Percentiles rank a stretch among this genome's conserved stretches.
phyloP scores from a whole-genome alignment of 2,113 vertebrate genomes.

The Lanius ludovicianus region DNA sequence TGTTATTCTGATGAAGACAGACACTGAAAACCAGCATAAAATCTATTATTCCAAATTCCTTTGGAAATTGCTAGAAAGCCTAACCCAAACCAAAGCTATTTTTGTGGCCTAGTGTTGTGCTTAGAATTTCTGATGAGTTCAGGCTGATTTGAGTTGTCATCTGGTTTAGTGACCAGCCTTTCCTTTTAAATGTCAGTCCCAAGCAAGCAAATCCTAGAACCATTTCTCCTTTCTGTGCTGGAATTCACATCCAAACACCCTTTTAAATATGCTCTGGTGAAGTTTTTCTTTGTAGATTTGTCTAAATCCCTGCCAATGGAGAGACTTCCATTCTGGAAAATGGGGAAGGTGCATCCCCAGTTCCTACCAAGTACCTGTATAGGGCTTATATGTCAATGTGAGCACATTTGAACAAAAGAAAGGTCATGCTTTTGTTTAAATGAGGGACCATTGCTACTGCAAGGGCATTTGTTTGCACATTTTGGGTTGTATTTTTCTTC shows the following conservation, averaged over 20 bases:
- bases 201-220: not conserved
- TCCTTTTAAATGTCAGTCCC: not conserved
- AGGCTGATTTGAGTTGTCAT: not conserved
- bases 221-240: not conserved
- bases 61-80: not conserved
- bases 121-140: not conserved
- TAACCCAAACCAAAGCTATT: not conserved
- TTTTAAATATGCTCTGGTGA: not conserved
- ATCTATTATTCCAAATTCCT: not conserved
- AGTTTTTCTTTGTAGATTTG: not conserved
- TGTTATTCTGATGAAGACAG: not conserved
- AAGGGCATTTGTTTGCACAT: not conserved
- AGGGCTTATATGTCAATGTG: accelerated
- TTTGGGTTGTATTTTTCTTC: not conserved
- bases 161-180: not conserved
- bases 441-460: not conserved
- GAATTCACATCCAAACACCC: not conserved
- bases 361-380: not conserved
- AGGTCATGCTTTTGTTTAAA: not conserved
- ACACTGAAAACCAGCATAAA: not conserved
- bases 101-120: not conserved
- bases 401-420: not conserved
- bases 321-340: not conserved
- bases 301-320: not conserved
- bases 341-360: not conserved